Evolutionary conservation across 1,140 invertebrate species (phyloP).

Genomic region (Acromyrmex charruanus): DNA sequence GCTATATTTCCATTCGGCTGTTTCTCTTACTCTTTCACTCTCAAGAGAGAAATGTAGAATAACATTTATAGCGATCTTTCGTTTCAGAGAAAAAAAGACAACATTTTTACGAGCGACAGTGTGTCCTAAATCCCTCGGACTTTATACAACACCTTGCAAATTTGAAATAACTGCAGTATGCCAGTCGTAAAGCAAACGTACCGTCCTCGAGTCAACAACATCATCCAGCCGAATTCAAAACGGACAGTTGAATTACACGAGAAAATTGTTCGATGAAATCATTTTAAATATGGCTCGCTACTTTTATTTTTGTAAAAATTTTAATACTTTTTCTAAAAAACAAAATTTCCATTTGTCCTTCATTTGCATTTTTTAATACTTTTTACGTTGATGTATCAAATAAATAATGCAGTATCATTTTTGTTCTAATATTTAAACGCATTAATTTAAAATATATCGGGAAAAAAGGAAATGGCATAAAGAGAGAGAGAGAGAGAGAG

Average conservation of each 20-base stretch:
- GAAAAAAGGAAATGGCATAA: background rate
- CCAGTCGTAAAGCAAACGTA: constrained; percentile 6
- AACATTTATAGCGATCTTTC: no score
- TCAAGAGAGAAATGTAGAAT: no score
- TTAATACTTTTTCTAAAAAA: no score
- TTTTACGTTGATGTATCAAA: no score
- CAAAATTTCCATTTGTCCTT: no score
- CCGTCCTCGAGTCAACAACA: constrained; percentile 34
- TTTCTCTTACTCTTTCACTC: constrained; percentile 30
- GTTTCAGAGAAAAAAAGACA: no score
- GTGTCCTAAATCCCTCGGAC: no score
- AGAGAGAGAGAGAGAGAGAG: background rate
- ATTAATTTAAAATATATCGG: no score
- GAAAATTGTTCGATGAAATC: constrained; percentile 46
- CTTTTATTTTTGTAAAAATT: background rate
- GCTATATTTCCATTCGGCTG: constrained; percentile 32
- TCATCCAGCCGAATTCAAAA: constrained; percentile 39
- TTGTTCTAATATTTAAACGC: no score
- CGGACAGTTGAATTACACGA: background rate
- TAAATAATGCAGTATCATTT: no score
- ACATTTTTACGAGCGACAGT: no score
- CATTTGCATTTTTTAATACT: no score
- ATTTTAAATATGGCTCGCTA: background rate
- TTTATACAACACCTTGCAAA: constrained; percentile 15
- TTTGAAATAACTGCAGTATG: constrained; percentile 31